Percentiles rank a stretch among this genome's conserved stretches.
These are phyloP conservation scores for Pterocles orientalis DNA, from an alignment of 2,113 vertebrate genomes.

Conservation along the genomic window DNA sequence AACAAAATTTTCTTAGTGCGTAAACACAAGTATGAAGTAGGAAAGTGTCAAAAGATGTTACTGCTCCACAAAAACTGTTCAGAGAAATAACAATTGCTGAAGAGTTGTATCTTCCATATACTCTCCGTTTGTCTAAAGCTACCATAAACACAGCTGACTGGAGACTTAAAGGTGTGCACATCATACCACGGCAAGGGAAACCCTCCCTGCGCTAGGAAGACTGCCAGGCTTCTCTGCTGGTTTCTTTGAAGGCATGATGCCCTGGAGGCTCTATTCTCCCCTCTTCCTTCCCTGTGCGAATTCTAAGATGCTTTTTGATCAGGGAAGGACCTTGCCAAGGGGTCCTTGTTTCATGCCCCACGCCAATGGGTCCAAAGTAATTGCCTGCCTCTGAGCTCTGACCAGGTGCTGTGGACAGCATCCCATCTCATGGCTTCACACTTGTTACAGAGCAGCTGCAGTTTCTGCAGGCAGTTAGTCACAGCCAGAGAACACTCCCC, in stretches of 20 bases:
- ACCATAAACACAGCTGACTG: not conserved
- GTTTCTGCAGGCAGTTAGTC: not conserved
- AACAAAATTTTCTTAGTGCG: not conserved
- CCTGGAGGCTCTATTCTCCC: not conserved
- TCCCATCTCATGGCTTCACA: not conserved
- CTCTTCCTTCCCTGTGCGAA: not conserved
- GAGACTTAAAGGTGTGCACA: not conserved
- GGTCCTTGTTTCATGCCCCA: not conserved
- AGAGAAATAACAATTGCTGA: not conserved
- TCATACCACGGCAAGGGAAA: not conserved
- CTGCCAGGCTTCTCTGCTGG: not conserved
- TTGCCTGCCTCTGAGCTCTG: not conserved
- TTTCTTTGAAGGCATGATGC: not conserved
- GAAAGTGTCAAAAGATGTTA: not conserved
- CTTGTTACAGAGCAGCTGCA: not conserved
- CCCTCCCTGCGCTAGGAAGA: not conserved
- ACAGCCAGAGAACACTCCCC: not conserved
- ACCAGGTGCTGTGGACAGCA: not conserved
- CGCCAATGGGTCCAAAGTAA: not conserved
- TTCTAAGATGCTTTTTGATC: conserved; percentile 13
- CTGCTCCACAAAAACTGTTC: not conserved
- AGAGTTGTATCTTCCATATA: not conserved
- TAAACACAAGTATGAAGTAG: not conserved
- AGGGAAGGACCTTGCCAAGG: not conserved
- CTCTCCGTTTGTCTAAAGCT: not conserved